These are phyloP conservation scores for Lampropteryx suffumata DNA, from an alignment of 2,888 invertebrate genomes.

Conservation along the genomic window DNA sequence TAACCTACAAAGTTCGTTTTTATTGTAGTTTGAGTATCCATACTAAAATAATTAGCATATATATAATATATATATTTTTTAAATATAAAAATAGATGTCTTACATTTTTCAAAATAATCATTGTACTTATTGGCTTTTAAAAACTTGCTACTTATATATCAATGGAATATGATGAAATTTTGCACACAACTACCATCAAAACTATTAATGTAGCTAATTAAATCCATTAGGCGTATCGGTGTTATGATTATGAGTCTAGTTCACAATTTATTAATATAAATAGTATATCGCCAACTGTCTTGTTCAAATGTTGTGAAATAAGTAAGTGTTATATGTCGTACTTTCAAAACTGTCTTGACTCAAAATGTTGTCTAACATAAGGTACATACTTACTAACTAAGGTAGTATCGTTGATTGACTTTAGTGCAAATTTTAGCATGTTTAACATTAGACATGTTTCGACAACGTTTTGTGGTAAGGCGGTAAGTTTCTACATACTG, in stretches of 20 bases:
- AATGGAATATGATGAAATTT: constrained; percentile 9
- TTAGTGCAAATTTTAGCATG: not conserved
- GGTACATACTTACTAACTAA: not conserved
- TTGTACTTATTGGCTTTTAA: too few species aligned
- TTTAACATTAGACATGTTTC: constrained; percentile 9
- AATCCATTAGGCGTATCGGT: constrained; percentile 75
- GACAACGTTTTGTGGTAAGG: constrained; percentile 14
- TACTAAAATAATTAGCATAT: too few species aligned
- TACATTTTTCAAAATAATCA: too few species aligned
- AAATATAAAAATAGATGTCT: too few species aligned
- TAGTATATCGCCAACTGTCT: constrained; percentile 66
- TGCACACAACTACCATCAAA: constrained; percentile 58
- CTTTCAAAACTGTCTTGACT: constrained; percentile 36
- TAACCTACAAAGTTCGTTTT: too few species aligned
- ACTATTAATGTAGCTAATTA: constrained; percentile 57
- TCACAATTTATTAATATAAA: constrained; percentile 56
- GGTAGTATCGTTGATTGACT: not conserved
- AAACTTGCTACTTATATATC: too few species aligned
- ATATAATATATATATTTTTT: too few species aligned
- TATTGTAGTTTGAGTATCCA: too few species aligned
- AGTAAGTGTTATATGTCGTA: constrained; percentile 73
- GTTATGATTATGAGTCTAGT: constrained; percentile 74
- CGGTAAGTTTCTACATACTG: constrained; percentile 53
- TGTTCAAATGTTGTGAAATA: constrained; percentile 75
- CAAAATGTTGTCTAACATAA: constrained; percentile 37